Percentiles rank a stretch among this genome's conserved stretches.
phyloP scores from a whole-genome alignment of 2,113 vertebrate genomes.

The Polypterus senegalus region DNA sequence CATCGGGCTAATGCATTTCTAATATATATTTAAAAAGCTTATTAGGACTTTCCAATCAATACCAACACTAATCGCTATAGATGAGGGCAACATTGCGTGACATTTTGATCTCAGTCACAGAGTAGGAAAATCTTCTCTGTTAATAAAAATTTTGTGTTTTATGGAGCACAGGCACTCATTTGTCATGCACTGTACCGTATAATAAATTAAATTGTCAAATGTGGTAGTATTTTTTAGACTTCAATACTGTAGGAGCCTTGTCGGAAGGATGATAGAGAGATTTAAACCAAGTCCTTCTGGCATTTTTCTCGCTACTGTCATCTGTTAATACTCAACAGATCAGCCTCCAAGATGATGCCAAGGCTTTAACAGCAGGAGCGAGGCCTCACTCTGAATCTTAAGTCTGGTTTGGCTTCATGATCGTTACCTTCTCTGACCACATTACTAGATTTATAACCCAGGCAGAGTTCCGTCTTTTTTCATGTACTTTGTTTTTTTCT shows the following conservation, averaged over 20 bases:
- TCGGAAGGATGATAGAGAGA: background rate
- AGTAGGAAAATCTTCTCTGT: too few relatives aligned
- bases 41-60: too few relatives aligned
- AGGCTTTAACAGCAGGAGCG: background rate
- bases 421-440: background rate
- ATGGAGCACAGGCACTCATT: too few relatives aligned
- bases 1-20: too few relatives aligned
- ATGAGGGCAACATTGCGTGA: too few relatives aligned
- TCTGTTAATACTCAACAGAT: conserved; percentile 3
- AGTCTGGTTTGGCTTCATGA: background rate
- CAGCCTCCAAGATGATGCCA: conserved; percentile 4
- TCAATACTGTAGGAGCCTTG: background rate
- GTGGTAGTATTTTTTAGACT: too few relatives aligned
- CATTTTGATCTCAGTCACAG: too few relatives aligned
- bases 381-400: conserved; percentile 9
- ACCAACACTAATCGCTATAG: too few relatives aligned
- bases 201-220: too few relatives aligned
- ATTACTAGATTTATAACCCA: background rate
- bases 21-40: too few relatives aligned
- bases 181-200: too few relatives aligned
- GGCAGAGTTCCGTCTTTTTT: background rate
- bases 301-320: background rate
- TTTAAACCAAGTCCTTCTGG: background rate
- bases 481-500: background rate
- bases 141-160: too few relatives aligned